phyloP scores from a whole-genome alignment of 2,113 vertebrate species.

The Megalops atlanticus region DNA sequence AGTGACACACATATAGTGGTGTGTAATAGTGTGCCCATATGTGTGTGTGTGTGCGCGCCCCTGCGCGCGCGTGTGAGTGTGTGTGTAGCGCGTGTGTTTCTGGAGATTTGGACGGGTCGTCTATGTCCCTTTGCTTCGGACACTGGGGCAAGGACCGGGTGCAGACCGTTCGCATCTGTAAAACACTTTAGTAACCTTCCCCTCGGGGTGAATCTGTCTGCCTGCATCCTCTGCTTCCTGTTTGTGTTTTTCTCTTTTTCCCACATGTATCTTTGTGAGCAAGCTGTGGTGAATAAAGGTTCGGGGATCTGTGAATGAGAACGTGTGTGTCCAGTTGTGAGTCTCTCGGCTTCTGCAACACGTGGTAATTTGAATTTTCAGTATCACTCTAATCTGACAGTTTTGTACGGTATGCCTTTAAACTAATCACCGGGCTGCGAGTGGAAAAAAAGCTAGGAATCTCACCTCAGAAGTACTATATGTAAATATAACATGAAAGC shows the following conservation, averaged over 20 bases:
- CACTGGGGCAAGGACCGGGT: background rate
- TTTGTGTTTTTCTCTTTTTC: constrained; percentile 64
- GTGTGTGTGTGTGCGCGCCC: constrained; percentile 51
- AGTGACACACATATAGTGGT: background rate
- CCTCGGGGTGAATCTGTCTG: constrained; percentile 40
- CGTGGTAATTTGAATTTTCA: background rate
- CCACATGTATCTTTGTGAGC: constrained; percentile 74
- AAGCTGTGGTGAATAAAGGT: constrained; percentile 80
- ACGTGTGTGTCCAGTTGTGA: constrained; percentile 24
- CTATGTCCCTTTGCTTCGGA: constrained; percentile 34
- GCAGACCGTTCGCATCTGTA: background rate
- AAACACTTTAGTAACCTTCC: background rate
- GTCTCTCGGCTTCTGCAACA: background rate
- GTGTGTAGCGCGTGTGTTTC: constrained; percentile 49
- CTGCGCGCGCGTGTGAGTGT: constrained; percentile 43
- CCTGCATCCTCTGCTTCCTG: constrained; percentile 58
- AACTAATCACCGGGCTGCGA: background rate
- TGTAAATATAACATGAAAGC: background rate
- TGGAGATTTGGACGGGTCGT: constrained; percentile 48
- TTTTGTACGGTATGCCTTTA: background rate
- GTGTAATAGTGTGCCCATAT: constrained; percentile 42
- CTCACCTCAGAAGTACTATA: background rate
- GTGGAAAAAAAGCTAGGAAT: background rate
- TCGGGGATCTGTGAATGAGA: constrained; percentile 73
- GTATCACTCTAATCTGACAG: background rate